Percentiles rank a stretch among this genome's conserved stretches.
phyloP scores from a whole-genome alignment of 1,140 invertebrate genomes.

The Ceratosolen solmsi region DNA sequence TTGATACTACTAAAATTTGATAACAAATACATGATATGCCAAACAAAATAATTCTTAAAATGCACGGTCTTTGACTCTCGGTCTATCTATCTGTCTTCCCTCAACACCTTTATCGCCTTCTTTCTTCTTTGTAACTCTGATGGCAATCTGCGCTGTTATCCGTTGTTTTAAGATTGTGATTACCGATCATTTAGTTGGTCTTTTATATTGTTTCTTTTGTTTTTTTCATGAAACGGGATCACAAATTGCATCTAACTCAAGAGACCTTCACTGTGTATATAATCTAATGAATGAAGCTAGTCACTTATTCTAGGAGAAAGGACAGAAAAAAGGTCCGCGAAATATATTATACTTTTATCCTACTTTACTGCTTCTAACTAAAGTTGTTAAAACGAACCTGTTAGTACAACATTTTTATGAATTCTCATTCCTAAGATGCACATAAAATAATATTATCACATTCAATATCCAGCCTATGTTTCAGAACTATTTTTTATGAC shows the following conservation, averaged over 20 bases:
- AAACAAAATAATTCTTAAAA: too few relatives aligned
- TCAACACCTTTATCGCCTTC: background rate
- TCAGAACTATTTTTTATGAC: background rate
- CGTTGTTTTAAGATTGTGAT: background rate
- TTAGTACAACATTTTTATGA: background rate
- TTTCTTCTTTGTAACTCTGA: background rate
- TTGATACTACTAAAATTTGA: too few relatives aligned
- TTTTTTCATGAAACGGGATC: background rate
- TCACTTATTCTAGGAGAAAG: background rate
- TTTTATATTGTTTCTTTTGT: background rate
- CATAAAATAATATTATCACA: background rate
- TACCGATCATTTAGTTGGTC: background rate
- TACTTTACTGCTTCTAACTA: slow-evolving; percentile 34
- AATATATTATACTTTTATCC: background rate
- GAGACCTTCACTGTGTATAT: background rate
- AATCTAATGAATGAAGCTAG: background rate
- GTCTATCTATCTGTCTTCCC: background rate
- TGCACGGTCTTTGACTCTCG: too few relatives aligned
- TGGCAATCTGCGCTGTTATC: background rate
- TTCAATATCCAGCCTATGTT: background rate
- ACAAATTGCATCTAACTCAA: background rate
- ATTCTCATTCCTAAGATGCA: background rate
- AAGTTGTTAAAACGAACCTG: background rate
- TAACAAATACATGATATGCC: too few relatives aligned
- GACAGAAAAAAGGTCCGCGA: background rate